Conservation (phyloP, 92 coral and sea anemone genomes). For the Hydrozoanthus gracilis region DNA sequence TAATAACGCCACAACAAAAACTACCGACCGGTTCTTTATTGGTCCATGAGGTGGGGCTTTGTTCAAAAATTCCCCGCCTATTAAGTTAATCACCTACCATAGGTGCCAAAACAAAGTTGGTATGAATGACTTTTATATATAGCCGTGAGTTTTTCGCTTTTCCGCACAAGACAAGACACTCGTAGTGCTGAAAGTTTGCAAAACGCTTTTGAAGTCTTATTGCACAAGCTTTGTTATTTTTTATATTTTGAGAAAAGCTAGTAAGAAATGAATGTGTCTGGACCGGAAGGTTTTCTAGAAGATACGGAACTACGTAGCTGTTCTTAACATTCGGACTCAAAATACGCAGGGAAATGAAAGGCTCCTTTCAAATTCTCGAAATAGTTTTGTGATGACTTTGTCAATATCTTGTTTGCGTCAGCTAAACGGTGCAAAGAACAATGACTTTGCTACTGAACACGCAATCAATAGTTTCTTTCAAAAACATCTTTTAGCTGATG, state of each 20-base stretch:
- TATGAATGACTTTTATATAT: neutral
- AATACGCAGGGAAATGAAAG: neutral
- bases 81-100: constrained; percentile 32
- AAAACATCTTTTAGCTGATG: neutral
- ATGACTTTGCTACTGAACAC: constrained; percentile 19
- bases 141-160: neutral
- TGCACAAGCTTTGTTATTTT: no score
- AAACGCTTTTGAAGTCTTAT: neutral
- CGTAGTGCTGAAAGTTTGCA: neutral
- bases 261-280: neutral
- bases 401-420: constrained; percentile 46
- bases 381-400: constrained; percentile 33
- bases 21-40: constrained; percentile 35
- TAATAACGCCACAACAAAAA: constrained; percentile 42
- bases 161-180: neutral
- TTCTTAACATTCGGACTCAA: neutral
- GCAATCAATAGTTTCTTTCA: neutral
- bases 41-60: constrained; percentile 37
- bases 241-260: neutral
- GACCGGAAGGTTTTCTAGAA: neutral
- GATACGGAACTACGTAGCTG: no score
- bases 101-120: constrained; percentile 34
- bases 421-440: constrained; percentile 36
- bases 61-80: constrained; percentile 40
- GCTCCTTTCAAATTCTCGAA: constrained; percentile 11